Base-by-base conservation (phyloP, 2,888 invertebrate genomes). In the Rhagonycha fulva region DNA sequence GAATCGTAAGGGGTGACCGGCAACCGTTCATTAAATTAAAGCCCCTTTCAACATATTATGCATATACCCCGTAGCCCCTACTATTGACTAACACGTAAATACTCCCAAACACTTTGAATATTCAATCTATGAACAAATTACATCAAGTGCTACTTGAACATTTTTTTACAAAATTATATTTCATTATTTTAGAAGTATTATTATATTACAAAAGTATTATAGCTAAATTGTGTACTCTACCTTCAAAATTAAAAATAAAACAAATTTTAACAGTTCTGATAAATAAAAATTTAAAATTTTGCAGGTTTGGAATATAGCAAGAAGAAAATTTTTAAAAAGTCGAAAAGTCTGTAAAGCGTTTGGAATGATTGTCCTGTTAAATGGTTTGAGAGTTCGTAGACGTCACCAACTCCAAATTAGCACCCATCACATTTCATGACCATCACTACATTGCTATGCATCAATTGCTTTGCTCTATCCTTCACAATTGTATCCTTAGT, bases 11-110 rank as follows among this genome's bases (percentile, higher is more conserved):
- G 79, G 81, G 77, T 77, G 78, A 78, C 79, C 76, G 77, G 78
- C 79, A 81, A 80, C 80, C 79, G 80, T 81, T 81, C 80, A 81
- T 81, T 81, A 81, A 81, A 81, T 81, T 81, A 81, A 80, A 79
- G 80, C 77, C 84, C 84, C 84, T 84, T 84, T 84, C 83, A 84
- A 80, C 81, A 81, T 81, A 66, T 66, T 66, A 83, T 82, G 80
- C 81, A 81, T 82, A 81, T 77, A 81, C 81, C 80, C 82, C 81
- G 79, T 47, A 47, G n/a, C 79, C 80, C 77, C 63, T n/a, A 26
- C 26, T 66, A 77, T 76, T 77, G 80, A 80, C 80, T 80, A 80
- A 63, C 69, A 72, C 69, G 79, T 75, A 79, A 80, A 76, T 74
- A 72, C 71, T 75, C 80, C 76, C 75, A 73, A 79, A 82, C 77